phyloP scores from a whole-genome alignment of 2,888 invertebrate genomes.

The Oscheius sp. region DNA sequence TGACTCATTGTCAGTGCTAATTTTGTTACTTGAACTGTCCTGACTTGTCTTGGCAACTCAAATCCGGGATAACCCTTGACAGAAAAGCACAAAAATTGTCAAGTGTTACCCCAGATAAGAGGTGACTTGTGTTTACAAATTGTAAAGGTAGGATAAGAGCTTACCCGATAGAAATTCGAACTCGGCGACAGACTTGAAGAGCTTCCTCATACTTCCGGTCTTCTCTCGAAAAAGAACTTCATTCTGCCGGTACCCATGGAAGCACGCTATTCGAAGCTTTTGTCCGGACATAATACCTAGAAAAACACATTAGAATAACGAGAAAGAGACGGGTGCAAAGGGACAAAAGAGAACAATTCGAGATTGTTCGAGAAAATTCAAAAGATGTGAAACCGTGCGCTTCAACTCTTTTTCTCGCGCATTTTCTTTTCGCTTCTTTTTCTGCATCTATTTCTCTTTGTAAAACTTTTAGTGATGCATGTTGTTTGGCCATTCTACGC shows the following conservation, averaged over 20 bases:
- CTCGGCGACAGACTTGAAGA: constrained; percentile 57
- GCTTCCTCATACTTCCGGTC: constrained; percentile 66
- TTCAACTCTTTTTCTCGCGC: too few relatives aligned
- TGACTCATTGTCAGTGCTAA: too few relatives aligned
- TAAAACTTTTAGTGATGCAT: too few relatives aligned
- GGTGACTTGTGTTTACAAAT: too few relatives aligned
- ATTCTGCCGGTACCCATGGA: constrained; percentile 72
- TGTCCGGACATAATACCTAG: constrained; percentile 28
- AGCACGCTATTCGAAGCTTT: constrained; percentile 64
- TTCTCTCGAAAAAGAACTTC: constrained; percentile 67
- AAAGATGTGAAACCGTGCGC: neutral
- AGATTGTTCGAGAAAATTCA: neutral
- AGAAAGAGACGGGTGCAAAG: neutral
- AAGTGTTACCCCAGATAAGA: too few relatives aligned
- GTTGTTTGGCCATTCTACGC: too few relatives aligned
- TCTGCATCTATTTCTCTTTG: too few relatives aligned
- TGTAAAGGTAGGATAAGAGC: neutral
- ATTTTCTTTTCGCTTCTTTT: too few relatives aligned
- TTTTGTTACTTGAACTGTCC: too few relatives aligned
- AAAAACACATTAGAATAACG: neutral
- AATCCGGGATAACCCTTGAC: neutral
- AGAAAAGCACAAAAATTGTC: too few relatives aligned
- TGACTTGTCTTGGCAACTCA: too few relatives aligned
- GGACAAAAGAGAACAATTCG: neutral
- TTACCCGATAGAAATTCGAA: constrained; percentile 53